Percentiles rank a stretch among this genome's conserved stretches.
phyloP scores from a whole-genome alignment of 2,113 vertebrate species.

The Phalacrocorax aristotelis region DNA sequence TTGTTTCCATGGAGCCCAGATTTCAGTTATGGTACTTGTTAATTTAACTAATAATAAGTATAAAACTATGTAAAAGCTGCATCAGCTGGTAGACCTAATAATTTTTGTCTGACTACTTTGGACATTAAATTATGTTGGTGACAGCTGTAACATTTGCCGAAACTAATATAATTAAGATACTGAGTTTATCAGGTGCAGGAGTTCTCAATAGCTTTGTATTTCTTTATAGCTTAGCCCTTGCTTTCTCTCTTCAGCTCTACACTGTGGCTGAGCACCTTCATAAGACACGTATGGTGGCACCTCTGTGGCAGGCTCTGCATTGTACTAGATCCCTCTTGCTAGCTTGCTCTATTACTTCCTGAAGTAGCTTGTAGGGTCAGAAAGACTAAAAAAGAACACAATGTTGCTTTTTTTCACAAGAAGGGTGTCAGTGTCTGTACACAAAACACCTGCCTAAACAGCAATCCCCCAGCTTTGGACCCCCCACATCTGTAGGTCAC shows the following conservation, averaged over 20 bases:
- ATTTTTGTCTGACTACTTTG: not conserved
- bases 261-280: not conserved
- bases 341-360: not conserved
- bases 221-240: not conserved
- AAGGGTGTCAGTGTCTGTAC: fast-evolving
- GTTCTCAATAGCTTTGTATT: not conserved
- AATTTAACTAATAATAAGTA: not conserved
- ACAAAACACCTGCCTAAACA: not conserved
- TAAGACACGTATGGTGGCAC: fast-evolving
- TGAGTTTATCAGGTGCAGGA: not conserved
- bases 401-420: not conserved
- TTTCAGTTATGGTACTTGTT: not conserved
- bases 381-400: not conserved
- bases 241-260: not conserved
- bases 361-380: not conserved
- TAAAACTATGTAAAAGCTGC: not conserved
- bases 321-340: not conserved
- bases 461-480: not conserved
- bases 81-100: not conserved
- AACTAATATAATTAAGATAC: not conserved
- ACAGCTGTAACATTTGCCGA: not conserved
- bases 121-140: not conserved
- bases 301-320: not conserved
- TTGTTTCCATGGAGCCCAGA: not conserved
- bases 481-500: not conserved